Percentiles rank a stretch among this genome's conserved stretches.
Conservation (phyloP, 2,888 invertebrate genomes). For the Alloscopus bannaensis region DNA sequence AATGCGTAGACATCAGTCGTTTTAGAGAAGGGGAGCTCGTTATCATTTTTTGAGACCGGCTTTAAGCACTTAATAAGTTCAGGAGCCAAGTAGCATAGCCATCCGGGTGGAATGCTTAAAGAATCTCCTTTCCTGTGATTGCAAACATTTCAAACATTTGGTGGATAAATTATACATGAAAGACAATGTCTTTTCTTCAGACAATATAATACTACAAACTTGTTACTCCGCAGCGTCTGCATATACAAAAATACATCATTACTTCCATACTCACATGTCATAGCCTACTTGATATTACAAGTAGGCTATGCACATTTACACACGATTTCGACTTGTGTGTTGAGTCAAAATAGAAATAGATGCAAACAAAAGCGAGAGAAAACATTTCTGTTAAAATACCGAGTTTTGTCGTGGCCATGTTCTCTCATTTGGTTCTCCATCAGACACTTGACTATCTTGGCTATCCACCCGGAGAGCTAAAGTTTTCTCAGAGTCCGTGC, state of each 20-base stretch:
- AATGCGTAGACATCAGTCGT: slow-evolving; percentile 98
- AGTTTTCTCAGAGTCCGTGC: slow-evolving; percentile 89
- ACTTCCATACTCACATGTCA: too few relatives aligned
- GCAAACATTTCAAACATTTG: too few relatives aligned
- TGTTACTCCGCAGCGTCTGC: too few relatives aligned
- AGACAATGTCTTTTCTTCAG: too few relatives aligned
- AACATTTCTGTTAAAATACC: slow-evolving; percentile 74
- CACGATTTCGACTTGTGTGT: too few relatives aligned
- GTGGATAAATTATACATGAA: too few relatives aligned
- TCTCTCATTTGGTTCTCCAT: slow-evolving; percentile 78
- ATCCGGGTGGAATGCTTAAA: slow-evolving; percentile 95
- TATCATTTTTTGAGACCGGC: slow-evolving; percentile 81
- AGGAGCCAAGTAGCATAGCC: slow-evolving; percentile 98
- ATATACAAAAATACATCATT: too few relatives aligned
- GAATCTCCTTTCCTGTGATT: slow-evolving; percentile 82
- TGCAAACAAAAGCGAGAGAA: not conserved
- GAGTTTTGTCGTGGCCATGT: slow-evolving; percentile 77
- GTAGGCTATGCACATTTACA: too few relatives aligned
- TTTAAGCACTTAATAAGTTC: slow-evolving; percentile 93
- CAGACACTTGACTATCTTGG: slow-evolving; percentile 87
- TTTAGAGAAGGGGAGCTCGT: slow-evolving; percentile 94
- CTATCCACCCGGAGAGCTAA: slow-evolving; percentile 86
- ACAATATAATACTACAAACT: too few relatives aligned
- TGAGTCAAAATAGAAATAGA: too few relatives aligned
- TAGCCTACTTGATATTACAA: too few relatives aligned